A percentile compares a stretch with the other conserved stretches of the same genome.
phyloP scores from a whole-genome alignment of 2,113 vertebrate species.

The Baryphthengus martii region DNA sequence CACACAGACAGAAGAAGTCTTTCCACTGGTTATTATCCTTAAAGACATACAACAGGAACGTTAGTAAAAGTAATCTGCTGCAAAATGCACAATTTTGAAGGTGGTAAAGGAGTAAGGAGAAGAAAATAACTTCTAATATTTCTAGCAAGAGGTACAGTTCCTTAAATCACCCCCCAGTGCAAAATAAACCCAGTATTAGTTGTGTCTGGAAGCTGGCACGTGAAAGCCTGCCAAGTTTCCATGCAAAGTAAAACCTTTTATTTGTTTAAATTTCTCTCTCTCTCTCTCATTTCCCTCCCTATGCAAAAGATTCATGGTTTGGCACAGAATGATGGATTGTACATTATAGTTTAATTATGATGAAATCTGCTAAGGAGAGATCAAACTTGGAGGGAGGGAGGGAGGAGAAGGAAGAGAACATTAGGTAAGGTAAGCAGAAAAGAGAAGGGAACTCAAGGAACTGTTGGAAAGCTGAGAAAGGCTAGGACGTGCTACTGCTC shows the following conservation, averaged over 20 bases:
- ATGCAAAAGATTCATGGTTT: slow-evolving; percentile 10
- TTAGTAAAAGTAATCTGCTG: background rate
- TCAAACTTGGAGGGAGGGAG: background rate
- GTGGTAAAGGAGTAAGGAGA: background rate
- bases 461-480: slow-evolving; percentile 1
- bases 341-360: slow-evolving; percentile 7
- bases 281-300: background rate
- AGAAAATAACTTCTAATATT: background rate
- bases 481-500: slow-evolving; percentile 9
- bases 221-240: slow-evolving; percentile 50
- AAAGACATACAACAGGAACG: background rate
- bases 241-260: slow-evolving; percentile 49
- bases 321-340: background rate
- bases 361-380: background rate
- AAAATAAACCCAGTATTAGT: background rate
- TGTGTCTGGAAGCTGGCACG: slow-evolving; percentile 43
- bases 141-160: background rate
- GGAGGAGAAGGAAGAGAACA: background rate
- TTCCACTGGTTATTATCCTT: background rate
- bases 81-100: background rate
- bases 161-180: background rate
- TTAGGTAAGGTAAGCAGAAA: background rate
- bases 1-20: background rate
- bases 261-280: slow-evolving; percentile 15
- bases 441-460: background rate